These are phyloP conservation scores for Lamellibrachia columna DNA, from an alignment of 2,888 invertebrate genomes.

Conservation along the genomic window DNA sequence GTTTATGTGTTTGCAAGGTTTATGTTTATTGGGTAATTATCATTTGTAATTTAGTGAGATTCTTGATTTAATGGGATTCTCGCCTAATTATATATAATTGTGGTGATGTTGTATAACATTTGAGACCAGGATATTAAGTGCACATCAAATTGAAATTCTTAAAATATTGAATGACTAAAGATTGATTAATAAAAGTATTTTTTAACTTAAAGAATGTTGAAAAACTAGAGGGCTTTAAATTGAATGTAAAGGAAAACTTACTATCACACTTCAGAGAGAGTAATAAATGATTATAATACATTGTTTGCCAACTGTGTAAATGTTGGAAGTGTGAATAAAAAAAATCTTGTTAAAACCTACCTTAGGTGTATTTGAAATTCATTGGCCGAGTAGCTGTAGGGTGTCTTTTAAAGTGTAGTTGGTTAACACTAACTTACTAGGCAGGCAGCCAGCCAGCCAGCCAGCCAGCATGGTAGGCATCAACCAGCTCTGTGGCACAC, in stretches of 20 bases:
- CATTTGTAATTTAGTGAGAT: constrained; percentile 1
- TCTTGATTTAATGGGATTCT: background rate
- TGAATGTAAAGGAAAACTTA: background rate
- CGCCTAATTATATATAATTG: background rate
- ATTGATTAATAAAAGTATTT: background rate
- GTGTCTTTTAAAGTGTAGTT: no score
- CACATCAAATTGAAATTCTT: background rate
- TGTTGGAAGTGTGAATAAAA: no score
- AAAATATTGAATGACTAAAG: background rate
- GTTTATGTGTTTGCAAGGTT: background rate
- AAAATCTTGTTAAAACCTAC: no score
- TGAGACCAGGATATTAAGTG: background rate
- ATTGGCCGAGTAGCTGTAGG: no score
- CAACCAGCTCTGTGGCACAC: no score
- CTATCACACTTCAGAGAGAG: background rate
- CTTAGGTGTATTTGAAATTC: no score
- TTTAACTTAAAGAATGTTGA: background rate
- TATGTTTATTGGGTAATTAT: background rate
- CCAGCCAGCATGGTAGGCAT: no score
- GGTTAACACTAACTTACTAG: no score
- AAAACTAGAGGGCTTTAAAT: background rate
- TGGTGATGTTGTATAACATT: background rate
- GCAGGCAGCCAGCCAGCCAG: no score
- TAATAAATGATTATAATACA: background rate
- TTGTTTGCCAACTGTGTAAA: no score